Base-by-base conservation (phyloP, 2,797 vertebrate species). In the Caiman crocodilus region DNA sequence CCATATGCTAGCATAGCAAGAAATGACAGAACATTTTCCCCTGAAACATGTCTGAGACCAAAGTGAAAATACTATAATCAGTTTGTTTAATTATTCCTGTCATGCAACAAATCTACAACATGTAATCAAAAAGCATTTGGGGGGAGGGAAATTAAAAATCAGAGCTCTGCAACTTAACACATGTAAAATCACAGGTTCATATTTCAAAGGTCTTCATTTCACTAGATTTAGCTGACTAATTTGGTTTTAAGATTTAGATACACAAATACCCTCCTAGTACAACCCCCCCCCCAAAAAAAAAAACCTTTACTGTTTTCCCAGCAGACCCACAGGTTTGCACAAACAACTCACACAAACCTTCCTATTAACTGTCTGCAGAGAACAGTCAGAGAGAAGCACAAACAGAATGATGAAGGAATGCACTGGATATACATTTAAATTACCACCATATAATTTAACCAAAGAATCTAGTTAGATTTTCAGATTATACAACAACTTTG, bases 41-140 rank as follows among this genome's bases (percentile, higher is more conserved):
- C 42, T 50, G 42, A 50, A 50, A 50, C 42, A 50, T 50, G 42
- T 50, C 42, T 50, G 92, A 94, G 89, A 85, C 94, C 93, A 95
- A 94, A 82, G 65, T 76, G 76, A 76, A 95, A 94, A 74, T 71
- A 93, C 79, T 89, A 77, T 85, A 93, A 91, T 95, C 90, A 88
- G 75, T 71, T 77, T 86, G 90, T 90, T 91, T 93, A 88, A 96
- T 96, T 97, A 96, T 23, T 35, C 67, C 63, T 63, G 63, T 65
- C 30, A 92, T 56, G 55, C 35, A 91, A 94, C 87, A 93, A 92
- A 89, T 1, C 13, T 73, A 50, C 69, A 95, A 94, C 79, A 92
- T n/a, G 42, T n/a, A 96, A 96, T 96, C 95, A 95, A 87, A 84
- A 94, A 94, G 65, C 61, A 94, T 94, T 90, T 50, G 42, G 42